Evolutionary conservation across 2,113 vertebrate genomes (phyloP).

Genomic region (Dendrocopos noguchii): DNA sequence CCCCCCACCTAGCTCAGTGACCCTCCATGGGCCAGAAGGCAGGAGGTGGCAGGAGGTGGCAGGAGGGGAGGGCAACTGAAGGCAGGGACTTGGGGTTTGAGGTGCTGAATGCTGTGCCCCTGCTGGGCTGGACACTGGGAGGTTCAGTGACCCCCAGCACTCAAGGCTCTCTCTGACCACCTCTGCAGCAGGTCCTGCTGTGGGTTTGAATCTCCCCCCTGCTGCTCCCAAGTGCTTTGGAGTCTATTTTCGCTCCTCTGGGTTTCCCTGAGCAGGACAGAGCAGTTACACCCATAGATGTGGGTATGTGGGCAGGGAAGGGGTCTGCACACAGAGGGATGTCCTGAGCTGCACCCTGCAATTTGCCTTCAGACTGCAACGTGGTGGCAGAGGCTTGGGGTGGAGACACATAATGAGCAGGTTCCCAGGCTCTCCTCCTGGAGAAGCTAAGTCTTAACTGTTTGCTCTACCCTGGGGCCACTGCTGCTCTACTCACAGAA

Average conservation of each 20-base stretch:
- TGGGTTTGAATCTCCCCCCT: background rate
- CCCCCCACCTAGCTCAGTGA: too few relatives aligned
- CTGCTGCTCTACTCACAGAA: background rate
- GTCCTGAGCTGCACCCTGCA: fast-evolving
- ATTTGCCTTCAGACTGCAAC: background rate
- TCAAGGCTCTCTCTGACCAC: fast-evolving
- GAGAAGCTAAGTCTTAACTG: background rate
- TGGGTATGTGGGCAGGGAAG: background rate
- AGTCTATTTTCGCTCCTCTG: background rate
- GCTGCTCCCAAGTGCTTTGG: background rate
- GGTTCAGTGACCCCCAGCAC: fast-evolving
- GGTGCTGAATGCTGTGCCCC: fast-evolving
- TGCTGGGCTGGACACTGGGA: fast-evolving
- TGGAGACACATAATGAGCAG: background rate
- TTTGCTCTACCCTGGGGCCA: background rate
- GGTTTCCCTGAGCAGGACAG: background rate
- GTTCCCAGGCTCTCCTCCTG: background rate
- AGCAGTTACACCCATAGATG: background rate
- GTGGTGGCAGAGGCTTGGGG: background rate
- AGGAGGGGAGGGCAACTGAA: background rate
- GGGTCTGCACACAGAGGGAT: fast-evolving
- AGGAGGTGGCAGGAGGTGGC: background rate
- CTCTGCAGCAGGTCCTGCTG: background rate
- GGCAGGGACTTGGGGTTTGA: background rate
- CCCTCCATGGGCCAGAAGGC: background rate